A percentile compares a stretch with the other conserved stretches of the same genome.
These are phyloP conservation scores for Altica lythri DNA, from an alignment of 2,888 invertebrate species.

Conservation along the genomic window DNA sequence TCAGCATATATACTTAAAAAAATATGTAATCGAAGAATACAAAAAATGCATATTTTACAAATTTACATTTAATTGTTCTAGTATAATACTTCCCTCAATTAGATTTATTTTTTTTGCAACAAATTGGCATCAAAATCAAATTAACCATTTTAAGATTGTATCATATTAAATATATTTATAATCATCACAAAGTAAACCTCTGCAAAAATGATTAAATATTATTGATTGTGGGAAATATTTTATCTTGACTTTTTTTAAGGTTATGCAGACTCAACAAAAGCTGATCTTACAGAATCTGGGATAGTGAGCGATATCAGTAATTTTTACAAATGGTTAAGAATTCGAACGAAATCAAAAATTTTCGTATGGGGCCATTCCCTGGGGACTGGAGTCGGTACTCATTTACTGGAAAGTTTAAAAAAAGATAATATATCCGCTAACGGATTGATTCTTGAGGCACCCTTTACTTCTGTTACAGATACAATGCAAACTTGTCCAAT, in stretches of 20 bases:
- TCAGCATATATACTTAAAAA: too few species aligned
- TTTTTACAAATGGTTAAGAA: slow-evolving; percentile 45
- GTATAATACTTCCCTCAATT: too few species aligned
- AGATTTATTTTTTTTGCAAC: too few species aligned
- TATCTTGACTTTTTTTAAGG: slow-evolving; percentile 43
- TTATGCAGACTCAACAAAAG: slow-evolving; percentile 46
- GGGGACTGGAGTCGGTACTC: slow-evolving; percentile 46
- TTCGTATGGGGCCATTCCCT: slow-evolving; percentile 50
- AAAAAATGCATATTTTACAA: too few species aligned
- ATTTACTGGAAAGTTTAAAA: slow-evolving; percentile 43
- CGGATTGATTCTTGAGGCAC: slow-evolving; percentile 49
- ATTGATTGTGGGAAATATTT: too few species aligned
- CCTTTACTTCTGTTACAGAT: slow-evolving; percentile 50
- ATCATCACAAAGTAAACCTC: too few species aligned
- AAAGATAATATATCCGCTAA: slow-evolving; percentile 40
- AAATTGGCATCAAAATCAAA: too few species aligned
- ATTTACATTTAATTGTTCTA: too few species aligned
- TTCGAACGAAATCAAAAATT: slow-evolving; percentile 41
- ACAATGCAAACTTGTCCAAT: slow-evolving; percentile 45
- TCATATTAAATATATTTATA: too few species aligned
- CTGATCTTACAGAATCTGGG: slow-evolving; percentile 41
- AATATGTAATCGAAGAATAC: too few species aligned
- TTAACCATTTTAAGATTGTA: too few species aligned
- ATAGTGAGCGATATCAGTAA: slow-evolving; percentile 43
- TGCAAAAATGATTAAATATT: too few species aligned